These are phyloP conservation scores for Sceliomorpha sp. DNA, from an alignment of 2,888 invertebrate species.

Conservation along the genomic window DNA sequence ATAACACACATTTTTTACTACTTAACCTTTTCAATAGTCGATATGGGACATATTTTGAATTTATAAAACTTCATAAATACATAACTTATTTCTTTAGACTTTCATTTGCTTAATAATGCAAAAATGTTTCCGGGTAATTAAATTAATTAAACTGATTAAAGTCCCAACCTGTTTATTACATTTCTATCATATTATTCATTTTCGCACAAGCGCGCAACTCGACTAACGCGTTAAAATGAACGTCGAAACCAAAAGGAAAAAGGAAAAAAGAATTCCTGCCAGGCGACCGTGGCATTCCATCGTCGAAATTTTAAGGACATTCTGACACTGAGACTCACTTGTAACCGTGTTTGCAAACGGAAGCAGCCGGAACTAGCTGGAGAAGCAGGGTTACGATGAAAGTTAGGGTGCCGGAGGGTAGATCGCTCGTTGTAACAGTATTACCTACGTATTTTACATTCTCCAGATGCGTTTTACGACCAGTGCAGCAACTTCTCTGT, in stretches of 20 bases:
- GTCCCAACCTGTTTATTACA: no score
- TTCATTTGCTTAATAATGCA: no score
- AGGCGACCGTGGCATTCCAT: constrained; percentile 21
- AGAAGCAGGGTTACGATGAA: constrained; percentile 54
- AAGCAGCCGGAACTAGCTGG: constrained; percentile 42
- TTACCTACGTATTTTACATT: constrained; percentile 64
- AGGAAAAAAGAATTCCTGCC: constrained; percentile 22
- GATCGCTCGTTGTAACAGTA: constrained; percentile 60
- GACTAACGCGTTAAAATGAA: no score
- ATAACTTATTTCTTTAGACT: no score
- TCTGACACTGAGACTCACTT: constrained; percentile 32
- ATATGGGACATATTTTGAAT: not conserved
- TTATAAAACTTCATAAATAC: not conserved
- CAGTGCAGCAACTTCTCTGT: constrained; percentile 58
- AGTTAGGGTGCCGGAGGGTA: constrained; percentile 56
- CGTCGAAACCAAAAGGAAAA: no score
- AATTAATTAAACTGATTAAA: constrained; percentile 33
- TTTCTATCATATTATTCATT: no score
- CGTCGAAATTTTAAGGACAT: constrained; percentile 46
- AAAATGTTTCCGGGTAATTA: no score
- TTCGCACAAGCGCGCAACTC: no score
- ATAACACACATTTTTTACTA: no score
- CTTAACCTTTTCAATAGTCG: not conserved
- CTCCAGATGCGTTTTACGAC: constrained; percentile 63
- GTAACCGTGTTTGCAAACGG: constrained; percentile 50